Evolutionary conservation across 2,888 invertebrate species (phyloP).

Genomic region (Matsumyia berberina): DNA sequence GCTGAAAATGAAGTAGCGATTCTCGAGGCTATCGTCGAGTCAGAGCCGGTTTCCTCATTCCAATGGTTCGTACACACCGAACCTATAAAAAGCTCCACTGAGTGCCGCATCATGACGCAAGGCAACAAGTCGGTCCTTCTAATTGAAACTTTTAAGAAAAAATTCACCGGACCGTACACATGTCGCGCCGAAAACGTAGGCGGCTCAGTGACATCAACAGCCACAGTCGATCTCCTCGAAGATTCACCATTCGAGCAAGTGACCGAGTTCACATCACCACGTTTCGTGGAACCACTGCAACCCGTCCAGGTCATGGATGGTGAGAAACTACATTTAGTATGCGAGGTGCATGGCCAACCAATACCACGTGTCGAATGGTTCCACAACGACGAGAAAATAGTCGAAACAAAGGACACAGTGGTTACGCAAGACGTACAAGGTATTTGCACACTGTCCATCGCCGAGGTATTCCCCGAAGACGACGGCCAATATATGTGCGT

Average conservation of each 20-base stretch:
- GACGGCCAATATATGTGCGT: slow-evolving; percentile 93
- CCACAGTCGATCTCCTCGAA: slow-evolving; percentile 88
- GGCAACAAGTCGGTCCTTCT: slow-evolving; percentile 92
- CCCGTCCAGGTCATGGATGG: slow-evolving; percentile 95
- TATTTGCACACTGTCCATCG: slow-evolving; percentile 91
- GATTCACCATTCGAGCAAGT: slow-evolving; percentile 85
- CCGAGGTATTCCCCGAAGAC: slow-evolving; percentile 96
- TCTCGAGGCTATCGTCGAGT: slow-evolving; percentile 90
- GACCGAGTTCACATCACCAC: slow-evolving; percentile 89
- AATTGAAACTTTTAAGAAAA: slow-evolving; percentile 89
- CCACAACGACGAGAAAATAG: slow-evolving; percentile 89
- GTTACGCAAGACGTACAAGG: slow-evolving; percentile 91
- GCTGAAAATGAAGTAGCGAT: slow-evolving; percentile 91
- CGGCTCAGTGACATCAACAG: slow-evolving; percentile 94
- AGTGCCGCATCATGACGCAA: slow-evolving; percentile 89
- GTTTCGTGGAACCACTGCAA: slow-evolving; percentile 90
- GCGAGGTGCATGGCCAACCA: slow-evolving; percentile 91
- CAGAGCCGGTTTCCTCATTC: slow-evolving; percentile 92
- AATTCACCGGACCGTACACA: slow-evolving; percentile 91
- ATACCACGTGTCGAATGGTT: slow-evolving; percentile 93
- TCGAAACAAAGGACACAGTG: slow-evolving; percentile 91
- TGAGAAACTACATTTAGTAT: slow-evolving; percentile 90
- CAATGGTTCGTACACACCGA: slow-evolving; percentile 93
- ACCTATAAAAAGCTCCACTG: slow-evolving; percentile 89
- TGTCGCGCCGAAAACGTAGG: slow-evolving; percentile 95